Evolutionary conservation across 2,888 invertebrate species (phyloP).

Genomic region (Nephrotoma flavescens): DNA sequence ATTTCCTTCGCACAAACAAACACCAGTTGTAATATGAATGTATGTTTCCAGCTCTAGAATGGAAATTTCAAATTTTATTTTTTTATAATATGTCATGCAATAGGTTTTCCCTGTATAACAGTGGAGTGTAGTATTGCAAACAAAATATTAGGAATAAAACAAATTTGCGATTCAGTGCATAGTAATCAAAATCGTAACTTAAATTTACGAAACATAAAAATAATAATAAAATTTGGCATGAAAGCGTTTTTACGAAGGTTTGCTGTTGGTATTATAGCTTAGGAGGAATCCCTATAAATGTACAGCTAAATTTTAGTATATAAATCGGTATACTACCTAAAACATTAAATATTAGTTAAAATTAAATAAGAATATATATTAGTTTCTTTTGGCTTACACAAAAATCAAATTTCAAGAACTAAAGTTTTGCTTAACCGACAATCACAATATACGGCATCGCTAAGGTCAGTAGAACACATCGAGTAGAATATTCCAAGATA

Average conservation of each 20-base stretch:
- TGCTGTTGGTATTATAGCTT: not conserved
- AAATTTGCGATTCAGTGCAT: not conserved
- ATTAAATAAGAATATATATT: too few relatives aligned
- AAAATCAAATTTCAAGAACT: too few relatives aligned
- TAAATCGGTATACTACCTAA: too few relatives aligned
- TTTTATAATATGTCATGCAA: not conserved
- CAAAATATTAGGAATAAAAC: not conserved
- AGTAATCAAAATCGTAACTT: not conserved
- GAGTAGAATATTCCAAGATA: too few relatives aligned
- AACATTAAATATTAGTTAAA: too few relatives aligned
- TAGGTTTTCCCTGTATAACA: not conserved
- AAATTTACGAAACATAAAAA: not conserved
- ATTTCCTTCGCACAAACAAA: not conserved
- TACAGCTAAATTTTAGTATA: too few relatives aligned
- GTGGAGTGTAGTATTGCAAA: not conserved
- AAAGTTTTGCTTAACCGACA: too few relatives aligned
- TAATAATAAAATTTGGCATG: not conserved
- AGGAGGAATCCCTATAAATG: not conserved
- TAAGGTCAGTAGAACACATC: too few relatives aligned
- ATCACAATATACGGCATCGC: too few relatives aligned
- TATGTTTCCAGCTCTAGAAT: not conserved
- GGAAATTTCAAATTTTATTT: not conserved
- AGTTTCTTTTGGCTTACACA: too few relatives aligned
- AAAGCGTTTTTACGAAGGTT: not conserved
- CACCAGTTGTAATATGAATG: not conserved